phyloP scores from a whole-genome alignment of 2,888 invertebrate genomes.

The Parnassius smintheus region DNA sequence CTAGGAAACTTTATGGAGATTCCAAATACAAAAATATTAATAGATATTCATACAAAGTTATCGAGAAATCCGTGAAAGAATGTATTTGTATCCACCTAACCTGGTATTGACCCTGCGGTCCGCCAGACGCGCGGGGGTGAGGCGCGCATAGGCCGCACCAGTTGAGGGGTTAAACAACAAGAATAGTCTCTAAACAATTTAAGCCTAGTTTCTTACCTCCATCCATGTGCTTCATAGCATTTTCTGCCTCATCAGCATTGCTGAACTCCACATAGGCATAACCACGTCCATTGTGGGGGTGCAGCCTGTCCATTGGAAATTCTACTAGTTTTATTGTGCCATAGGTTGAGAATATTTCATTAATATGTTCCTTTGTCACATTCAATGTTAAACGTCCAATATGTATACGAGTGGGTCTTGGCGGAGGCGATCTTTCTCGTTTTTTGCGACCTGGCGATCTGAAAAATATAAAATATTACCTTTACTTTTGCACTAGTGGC shows the following conservation, averaged over 20 bases:
- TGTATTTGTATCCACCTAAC: too few relatives aligned
- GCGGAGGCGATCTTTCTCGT: slow-evolving; percentile 93
- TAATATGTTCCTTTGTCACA: slow-evolving; percentile 93
- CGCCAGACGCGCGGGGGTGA: too few relatives aligned
- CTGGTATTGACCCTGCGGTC: too few relatives aligned
- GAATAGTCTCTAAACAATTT: too few relatives aligned
- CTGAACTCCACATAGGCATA: slow-evolving; percentile 98
- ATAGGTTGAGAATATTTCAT: slow-evolving; percentile 95
- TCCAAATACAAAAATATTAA: too few relatives aligned
- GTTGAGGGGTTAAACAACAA: too few relatives aligned
- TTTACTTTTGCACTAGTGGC: too few relatives aligned
- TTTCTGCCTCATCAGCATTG: slow-evolving; percentile 97
- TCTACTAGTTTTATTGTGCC: slow-evolving; percentile 94
- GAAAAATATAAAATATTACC: slow-evolving; percentile 18
- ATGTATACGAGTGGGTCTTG: slow-evolving; percentile 95
- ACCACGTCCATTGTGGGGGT: slow-evolving; percentile 93
- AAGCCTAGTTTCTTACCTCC: slow-evolving; percentile 83
- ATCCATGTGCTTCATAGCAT: slow-evolving; percentile 99
- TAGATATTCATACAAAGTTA: too few relatives aligned
- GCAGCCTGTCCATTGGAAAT: slow-evolving; percentile 92
- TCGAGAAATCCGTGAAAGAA: too few relatives aligned
- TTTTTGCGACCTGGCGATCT: slow-evolving; percentile 84
- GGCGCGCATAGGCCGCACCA: too few relatives aligned
- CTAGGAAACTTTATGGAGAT: too few relatives aligned
- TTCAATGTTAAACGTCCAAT: slow-evolving; percentile 96